These are phyloP conservation scores for Phalacrocorax carbo DNA, from an alignment of 2,113 vertebrate species.

Conservation along the genomic window DNA sequence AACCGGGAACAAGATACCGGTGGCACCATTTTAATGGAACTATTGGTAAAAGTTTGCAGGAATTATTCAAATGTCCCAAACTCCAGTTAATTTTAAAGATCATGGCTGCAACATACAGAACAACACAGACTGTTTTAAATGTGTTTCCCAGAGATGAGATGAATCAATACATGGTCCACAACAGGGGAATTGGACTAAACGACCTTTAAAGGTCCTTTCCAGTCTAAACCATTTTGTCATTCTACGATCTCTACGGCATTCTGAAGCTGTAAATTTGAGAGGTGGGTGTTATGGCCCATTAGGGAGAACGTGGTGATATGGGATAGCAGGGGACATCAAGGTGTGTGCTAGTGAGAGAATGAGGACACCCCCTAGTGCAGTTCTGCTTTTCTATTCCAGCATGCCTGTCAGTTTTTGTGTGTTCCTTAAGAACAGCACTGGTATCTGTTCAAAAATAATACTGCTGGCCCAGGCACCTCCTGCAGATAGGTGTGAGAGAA, in stretches of 20 bases:
- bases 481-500: not conserved
- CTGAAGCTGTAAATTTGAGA: not conserved
- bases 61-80: not conserved
- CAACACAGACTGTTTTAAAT: not conserved
- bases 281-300: rapidly evolving
- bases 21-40: not conserved
- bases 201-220: not conserved
- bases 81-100: rapidly evolving
- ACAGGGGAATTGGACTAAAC: not conserved
- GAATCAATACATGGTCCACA: not conserved
- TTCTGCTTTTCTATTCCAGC: not conserved
- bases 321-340: not conserved
- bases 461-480: not conserved
- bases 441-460: not conserved
- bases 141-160: not conserved
- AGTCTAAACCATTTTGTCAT: not conserved
- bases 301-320: not conserved
- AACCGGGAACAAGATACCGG: not conserved
- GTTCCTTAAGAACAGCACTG: not conserved
- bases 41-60: not conserved
- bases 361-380: not conserved
- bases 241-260: not conserved
- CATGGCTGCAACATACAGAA: not conserved
- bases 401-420: not conserved
- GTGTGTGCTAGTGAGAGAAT: not conserved